phyloP scores from a whole-genome alignment of 2,797 vertebrate species.

The Melopsittacus undulatus region DNA sequence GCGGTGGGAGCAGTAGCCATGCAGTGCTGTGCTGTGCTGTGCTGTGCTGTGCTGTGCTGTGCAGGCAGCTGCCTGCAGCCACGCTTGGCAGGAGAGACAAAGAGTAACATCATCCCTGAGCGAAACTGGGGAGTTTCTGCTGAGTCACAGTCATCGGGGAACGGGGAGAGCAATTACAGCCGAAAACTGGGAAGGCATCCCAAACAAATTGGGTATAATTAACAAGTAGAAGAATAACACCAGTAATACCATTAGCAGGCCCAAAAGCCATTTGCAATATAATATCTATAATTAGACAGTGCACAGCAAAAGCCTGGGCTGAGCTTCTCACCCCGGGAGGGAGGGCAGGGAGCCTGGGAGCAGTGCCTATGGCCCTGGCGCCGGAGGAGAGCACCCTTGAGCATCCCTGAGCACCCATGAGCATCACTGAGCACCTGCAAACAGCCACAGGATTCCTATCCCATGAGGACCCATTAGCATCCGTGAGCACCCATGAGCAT shows the following conservation, averaged over 20 bases:
- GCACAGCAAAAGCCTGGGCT: not conserved
- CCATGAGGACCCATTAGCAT: not conserved
- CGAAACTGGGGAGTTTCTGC: conserved; percentile 62
- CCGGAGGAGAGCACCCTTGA: not conserved
- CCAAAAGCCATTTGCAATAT: conserved; percentile 56
- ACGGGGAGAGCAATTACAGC: conserved; percentile 55
- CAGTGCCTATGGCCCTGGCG: rapidly evolving
- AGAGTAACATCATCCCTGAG: conserved; percentile 36
- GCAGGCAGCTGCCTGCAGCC: not conserved
- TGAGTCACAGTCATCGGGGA: conserved; percentile 55
- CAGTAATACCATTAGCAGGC: conserved; percentile 60
- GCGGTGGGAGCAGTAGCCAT: not conserved
- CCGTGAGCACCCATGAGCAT: rapidly evolving
- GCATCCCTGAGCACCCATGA: not conserved
- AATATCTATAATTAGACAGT: conserved; percentile 48
- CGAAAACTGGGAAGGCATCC: conserved; percentile 66
- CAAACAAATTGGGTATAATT: conserved; percentile 70
- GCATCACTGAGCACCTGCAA: not conserved
- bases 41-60: not conserved
- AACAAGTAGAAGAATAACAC: conserved; percentile 56
- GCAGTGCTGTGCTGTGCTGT: no score
- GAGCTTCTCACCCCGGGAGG: not conserved
- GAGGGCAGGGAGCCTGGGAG: not conserved
- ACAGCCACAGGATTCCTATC: rapidly evolving
- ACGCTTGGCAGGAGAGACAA: conserved; percentile 11